phyloP scores from a whole-genome alignment of 2,888 invertebrate genomes.

The Tineola bisselliella region DNA sequence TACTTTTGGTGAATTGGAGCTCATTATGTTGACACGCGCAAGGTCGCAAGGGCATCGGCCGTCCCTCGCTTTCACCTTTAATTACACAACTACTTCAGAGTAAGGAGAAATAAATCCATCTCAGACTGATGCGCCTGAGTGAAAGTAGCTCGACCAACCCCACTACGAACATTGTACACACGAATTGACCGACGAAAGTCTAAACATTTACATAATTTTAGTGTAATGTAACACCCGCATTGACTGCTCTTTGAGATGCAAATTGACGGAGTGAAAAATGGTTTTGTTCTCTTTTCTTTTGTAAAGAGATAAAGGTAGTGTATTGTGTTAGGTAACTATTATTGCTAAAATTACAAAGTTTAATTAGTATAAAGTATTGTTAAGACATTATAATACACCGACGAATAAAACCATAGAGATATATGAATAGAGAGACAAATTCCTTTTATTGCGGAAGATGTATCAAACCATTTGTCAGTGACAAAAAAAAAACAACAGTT shows the following conservation, averaged over 20 bases:
- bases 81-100: constrained; percentile 4
- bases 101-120: constrained; percentile 7
- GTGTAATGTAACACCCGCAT: not conserved
- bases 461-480: too few species aligned
- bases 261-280: not conserved
- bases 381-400: too few species aligned
- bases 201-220: constrained; percentile 5
- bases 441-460: too few species aligned
- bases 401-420: too few species aligned
- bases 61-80: constrained; percentile 13
- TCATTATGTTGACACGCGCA: not conserved
- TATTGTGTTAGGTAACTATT: not conserved
- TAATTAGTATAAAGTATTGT: too few species aligned
- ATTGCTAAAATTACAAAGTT: too few species aligned
- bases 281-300: not conserved
- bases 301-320: not conserved
- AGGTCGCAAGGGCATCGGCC: constrained; percentile 7
- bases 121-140: constrained; percentile 30
- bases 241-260: not conserved
- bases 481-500: too few species aligned
- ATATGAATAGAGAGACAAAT: too few species aligned
- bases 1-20: not conserved
- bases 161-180: not conserved
- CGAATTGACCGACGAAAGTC: not conserved
- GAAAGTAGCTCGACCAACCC: constrained; percentile 24